phyloP scores from a whole-genome alignment of 1,140 invertebrate species.

The Spodoptera litura region DNA sequence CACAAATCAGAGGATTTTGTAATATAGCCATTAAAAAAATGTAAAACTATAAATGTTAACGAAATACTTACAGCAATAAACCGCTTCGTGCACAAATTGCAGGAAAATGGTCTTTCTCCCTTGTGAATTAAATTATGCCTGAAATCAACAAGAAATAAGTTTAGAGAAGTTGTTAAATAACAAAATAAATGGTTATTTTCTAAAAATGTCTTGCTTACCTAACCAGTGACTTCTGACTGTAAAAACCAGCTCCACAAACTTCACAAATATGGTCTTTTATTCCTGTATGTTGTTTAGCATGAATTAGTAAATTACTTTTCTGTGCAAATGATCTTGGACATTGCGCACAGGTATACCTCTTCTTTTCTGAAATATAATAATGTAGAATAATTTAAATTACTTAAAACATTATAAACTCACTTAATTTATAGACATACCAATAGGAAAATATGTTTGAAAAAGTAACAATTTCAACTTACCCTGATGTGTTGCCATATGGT shows the following conservation, averaged over 20 bases:
- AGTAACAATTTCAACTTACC: slow-evolving; percentile 61
- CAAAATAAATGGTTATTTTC: background rate
- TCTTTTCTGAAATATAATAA: slow-evolving; percentile 78
- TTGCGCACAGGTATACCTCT: slow-evolving; percentile 89
- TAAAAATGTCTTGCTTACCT: slow-evolving; percentile 62
- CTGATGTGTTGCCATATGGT: slow-evolving; percentile 82
- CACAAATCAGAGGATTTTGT: slow-evolving; percentile 16
- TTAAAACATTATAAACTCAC: no score
- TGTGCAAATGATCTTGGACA: slow-evolving; percentile 88
- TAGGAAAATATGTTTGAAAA: background rate
- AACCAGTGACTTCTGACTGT: slow-evolving; percentile 80
- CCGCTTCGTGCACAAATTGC: slow-evolving; percentile 88
- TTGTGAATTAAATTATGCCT: slow-evolving; percentile 91
- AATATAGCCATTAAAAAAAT: background rate
- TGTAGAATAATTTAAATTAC: background rate
- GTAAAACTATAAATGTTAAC: background rate
- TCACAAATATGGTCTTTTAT: slow-evolving; percentile 90
- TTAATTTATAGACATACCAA: background rate
- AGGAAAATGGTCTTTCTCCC: slow-evolving; percentile 92
- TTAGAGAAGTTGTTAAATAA: background rate
- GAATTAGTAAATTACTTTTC: slow-evolving; percentile 83
- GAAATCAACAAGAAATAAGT: slow-evolving; percentile 56
- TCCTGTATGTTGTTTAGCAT: slow-evolving; percentile 91
- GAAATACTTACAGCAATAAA: slow-evolving; percentile 86
- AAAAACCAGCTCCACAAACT: slow-evolving; percentile 90